Conservation (phyloP, 2,797 vertebrate species). For the Ptychobarbus kaznakovi region DNA sequence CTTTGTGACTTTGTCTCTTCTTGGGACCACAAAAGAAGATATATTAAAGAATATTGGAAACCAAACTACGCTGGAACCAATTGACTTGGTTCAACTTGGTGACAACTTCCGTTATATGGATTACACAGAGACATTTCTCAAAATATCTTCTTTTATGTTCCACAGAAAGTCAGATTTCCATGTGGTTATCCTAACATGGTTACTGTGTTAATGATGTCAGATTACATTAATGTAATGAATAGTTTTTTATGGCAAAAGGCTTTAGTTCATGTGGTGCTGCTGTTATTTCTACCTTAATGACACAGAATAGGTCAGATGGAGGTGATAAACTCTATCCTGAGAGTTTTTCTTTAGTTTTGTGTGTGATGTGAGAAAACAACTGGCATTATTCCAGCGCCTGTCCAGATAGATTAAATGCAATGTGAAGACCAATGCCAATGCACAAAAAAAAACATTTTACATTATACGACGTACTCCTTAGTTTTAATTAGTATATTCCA, state of each 20-base stretch:
- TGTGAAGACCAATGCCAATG: not conserved
- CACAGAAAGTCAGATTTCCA: not conserved
- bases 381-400: not conserved
- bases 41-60: not conserved
- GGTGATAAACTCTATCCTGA: conserved; percentile 5
- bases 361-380: conserved; percentile 14
- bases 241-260: not conserved
- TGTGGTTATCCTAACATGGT: not conserved
- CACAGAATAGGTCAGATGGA: conserved; percentile 1
- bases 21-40: not conserved
- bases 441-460: conserved; percentile 53
- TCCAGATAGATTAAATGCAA: conserved; percentile 4
- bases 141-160: not conserved
- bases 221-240: not conserved
- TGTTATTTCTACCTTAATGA: conserved; percentile 17
- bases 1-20: not conserved
- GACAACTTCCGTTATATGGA: not conserved
- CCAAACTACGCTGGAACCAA: not conserved
- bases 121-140: not conserved
- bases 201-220: conserved; percentile 1
- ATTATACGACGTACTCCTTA: not conserved
- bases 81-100: not conserved
- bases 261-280: not conserved
- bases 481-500: not conserved
- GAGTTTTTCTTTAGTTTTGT: conserved; percentile 12